A percentile compares a stretch with the other conserved stretches of the same genome.
Evolutionary conservation across 2,113 vertebrate species (phyloP).

Genomic region (Trachemys scripta): DNA sequence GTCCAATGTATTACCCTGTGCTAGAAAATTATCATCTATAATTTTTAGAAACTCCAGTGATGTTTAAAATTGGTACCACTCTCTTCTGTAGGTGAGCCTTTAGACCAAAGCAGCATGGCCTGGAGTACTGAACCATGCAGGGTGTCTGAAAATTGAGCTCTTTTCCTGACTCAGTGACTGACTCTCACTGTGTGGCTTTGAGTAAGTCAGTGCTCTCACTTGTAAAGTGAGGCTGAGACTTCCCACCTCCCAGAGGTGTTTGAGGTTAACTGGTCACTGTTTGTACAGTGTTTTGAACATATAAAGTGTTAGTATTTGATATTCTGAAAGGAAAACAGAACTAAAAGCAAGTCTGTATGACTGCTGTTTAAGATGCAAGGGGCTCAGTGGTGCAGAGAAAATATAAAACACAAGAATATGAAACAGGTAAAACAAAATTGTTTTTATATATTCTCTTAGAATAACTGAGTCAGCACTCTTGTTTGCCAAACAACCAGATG

Average conservation of each 20-base stretch:
- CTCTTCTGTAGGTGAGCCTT: background rate
- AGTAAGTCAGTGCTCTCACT: background rate
- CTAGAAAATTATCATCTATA: background rate
- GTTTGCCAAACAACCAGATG: slow-evolving; percentile 53
- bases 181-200: background rate
- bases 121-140: background rate
- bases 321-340: background rate
- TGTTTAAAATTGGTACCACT: background rate
- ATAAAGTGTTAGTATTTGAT: background rate
- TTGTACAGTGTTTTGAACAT: background rate
- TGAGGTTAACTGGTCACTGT: background rate
- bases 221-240: background rate
- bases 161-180: background rate
- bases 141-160: no score
- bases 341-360: background rate
- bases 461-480: slow-evolving; percentile 42
- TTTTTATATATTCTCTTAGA: slow-evolving; percentile 52
- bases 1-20: background rate
- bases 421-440: background rate
- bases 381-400: background rate
- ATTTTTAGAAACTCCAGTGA: slow-evolving; percentile 3
- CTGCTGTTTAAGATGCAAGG: slow-evolving; percentile 1
- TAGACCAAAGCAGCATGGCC: background rate
- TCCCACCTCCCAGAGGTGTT: background rate
- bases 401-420: background rate